Evolutionary conservation across 2,888 invertebrate species (phyloP).

Genomic region (Aphrophora alni): DNA sequence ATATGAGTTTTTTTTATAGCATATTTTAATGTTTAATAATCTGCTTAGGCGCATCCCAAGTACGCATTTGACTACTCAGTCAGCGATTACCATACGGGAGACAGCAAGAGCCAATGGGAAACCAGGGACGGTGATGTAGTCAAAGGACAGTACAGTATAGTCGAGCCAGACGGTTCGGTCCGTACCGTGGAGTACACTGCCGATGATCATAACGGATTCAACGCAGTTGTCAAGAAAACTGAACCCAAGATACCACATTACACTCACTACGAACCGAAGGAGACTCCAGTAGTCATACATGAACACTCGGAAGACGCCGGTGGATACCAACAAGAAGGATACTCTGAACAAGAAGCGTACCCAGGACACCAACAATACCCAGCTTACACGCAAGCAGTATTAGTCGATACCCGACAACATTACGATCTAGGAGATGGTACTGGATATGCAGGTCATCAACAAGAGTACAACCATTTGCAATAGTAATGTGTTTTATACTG

Average conservation of each 20-base stretch:
- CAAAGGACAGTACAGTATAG: constrained; percentile 26
- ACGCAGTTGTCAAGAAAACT: constrained; percentile 31
- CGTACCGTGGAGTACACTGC: constrained; percentile 31
- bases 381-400: not conserved
- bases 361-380: not conserved
- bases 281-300: too few species aligned
- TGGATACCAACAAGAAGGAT: not conserved
- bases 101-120: constrained; percentile 34
- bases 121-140: constrained; percentile 32
- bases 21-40: too few species aligned
- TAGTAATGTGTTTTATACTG: too few species aligned
- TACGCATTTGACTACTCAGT: constrained; percentile 33
- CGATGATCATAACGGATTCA: constrained; percentile 34
- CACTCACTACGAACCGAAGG: constrained; percentile 12
- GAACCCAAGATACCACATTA: constrained; percentile 18
- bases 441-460: not conserved
- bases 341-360: too few species aligned
- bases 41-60: constrained; percentile 27
- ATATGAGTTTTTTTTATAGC: too few species aligned
- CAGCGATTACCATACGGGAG: constrained; percentile 27
- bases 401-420: not conserved
- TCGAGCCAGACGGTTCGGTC: constrained; percentile 29
- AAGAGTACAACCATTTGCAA: not conserved
- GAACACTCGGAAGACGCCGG: not conserved
- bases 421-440: not conserved